Base-by-base conservation (phyloP, 2,113 vertebrate genomes). In the Epinephelus fuscoguttatus region DNA sequence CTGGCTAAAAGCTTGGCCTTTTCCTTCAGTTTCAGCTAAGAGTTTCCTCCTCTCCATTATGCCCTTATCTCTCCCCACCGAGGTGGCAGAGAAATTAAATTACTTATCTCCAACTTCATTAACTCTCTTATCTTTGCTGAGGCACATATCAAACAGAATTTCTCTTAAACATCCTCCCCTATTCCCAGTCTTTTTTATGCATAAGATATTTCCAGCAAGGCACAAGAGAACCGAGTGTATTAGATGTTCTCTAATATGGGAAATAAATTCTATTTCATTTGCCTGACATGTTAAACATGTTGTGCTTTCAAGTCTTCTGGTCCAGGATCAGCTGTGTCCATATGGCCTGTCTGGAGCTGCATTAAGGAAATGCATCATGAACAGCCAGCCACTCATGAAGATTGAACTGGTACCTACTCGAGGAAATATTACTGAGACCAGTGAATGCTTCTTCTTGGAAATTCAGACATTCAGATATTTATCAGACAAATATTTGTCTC, bases 101-200 rank as follows among this genome's bases (percentile, higher is more conserved):
- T 85, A 92, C 91, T 93, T 92, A 93, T 94, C 91, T 86, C 86
- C 77, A 88, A 81, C 84, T 89, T 91, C 88, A 93, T 93, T 93
- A 93, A 91, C 81, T 87, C 74, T 84, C 84, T 93, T 92, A 94
- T 93, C 91, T 89, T 89, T 84, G 72, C 81, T 3, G 74, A 89
- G 83, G 72, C 88, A 59, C 86, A 87, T 88, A 92, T 92, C 88
- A 92, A 93, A 93, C 53, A 78, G 80, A 87, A 90, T 86, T 92
- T 86, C 75, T 84, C 57, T 88, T 85, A 83, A 89, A 90, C 62
- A 77, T 88, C 49, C 78, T 62, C 17, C 70, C 69, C 17, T 72
- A 52, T 70, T 70, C 69, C 50, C 82, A 75, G 73, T n/a, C 63
- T 40, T 71, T 84, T 79, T 82, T 75, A 84, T 60, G 71, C 60